Percentiles rank a stretch among this genome's conserved stretches.
Evolutionary conservation across 2,113 vertebrate genomes (phyloP).

Genomic region (Myiozetetes cayanensis): DNA sequence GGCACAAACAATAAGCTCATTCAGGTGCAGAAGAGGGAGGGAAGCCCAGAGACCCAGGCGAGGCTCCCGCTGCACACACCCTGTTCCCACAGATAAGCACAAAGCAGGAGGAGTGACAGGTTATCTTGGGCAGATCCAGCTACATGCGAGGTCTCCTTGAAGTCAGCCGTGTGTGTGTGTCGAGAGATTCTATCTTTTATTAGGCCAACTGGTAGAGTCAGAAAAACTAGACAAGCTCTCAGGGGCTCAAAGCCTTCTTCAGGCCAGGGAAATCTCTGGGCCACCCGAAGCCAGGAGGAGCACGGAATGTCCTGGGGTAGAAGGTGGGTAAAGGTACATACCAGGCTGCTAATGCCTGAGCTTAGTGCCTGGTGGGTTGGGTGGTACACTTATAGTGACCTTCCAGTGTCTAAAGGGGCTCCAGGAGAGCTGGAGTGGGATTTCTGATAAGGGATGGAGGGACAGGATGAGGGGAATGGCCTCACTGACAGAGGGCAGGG

Average conservation of each 20-base stretch:
- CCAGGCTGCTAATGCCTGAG: neutral
- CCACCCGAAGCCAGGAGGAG: neutral
- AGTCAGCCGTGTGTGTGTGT: neutral
- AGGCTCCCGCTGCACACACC: constrained; percentile 21
- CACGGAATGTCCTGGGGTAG: neutral
- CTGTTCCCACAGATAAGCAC: constrained; percentile 57
- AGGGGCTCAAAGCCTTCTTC: neutral
- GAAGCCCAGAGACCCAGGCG: neutral
- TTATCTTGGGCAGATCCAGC: constrained; percentile 26
- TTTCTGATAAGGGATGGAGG: rapidly evolving
- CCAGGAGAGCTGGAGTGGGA: neutral
- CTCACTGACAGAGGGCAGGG: neutral
- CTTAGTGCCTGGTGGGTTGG: neutral
- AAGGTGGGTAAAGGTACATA: neutral
- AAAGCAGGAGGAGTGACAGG: neutral
- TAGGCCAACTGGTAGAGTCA: constrained; percentile 26
- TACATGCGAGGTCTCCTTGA: constrained; percentile 4
- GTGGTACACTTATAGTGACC: neutral
- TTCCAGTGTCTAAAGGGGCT: neutral
- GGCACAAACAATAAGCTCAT: constrained; percentile 42
- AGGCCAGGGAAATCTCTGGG: neutral
- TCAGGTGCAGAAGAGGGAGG: constrained; percentile 58
- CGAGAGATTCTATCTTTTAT: constrained; percentile 19
- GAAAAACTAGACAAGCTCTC: constrained; percentile 17
- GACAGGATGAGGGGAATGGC: neutral